These are phyloP conservation scores for Benthosema pterotum DNA, from an alignment of 2,797 vertebrate species.

Conservation along the genomic window DNA sequence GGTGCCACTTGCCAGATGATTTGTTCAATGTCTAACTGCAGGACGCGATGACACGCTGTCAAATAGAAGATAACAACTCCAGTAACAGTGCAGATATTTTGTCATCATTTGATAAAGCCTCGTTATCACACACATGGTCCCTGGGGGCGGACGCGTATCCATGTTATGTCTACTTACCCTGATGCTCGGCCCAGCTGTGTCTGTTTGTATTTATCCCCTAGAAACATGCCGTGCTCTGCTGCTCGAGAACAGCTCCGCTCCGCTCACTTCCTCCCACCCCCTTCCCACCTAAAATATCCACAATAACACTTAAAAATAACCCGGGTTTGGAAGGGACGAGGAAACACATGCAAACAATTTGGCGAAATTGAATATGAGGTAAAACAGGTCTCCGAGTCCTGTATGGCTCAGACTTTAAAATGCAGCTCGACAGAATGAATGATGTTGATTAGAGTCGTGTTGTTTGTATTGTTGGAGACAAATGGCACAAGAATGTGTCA, in stretches of 20 bases:
- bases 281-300: constrained; percentile 34
- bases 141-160: constrained; percentile 18
- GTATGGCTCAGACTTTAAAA: constrained; percentile 36
- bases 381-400: constrained; percentile 22
- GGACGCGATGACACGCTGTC: no score
- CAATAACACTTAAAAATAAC: constrained; percentile 48
- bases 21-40: no score
- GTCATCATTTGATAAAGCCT: constrained; percentile 14
- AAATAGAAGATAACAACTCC: constrained; percentile 9
- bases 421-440: constrained; percentile 30
- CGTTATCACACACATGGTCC: constrained; percentile 18
- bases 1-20: no score
- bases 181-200: constrained; percentile 43
- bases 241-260: constrained; percentile 3
- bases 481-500: constrained; percentile 7
- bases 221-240: constrained; percentile 21
- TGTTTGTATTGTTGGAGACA: constrained; percentile 12
- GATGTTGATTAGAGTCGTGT: constrained; percentile 19
- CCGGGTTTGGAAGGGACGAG: constrained; percentile 24
- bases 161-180: constrained; percentile 22
- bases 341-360: constrained; percentile 25
- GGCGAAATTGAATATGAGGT: constrained; percentile 34
- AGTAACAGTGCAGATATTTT: constrained; percentile 16
- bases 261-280: constrained; percentile 28
- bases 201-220: constrained; percentile 41